Conservation (phyloP, 1,140 invertebrate species). For the Kradibia gibbosae region DNA sequence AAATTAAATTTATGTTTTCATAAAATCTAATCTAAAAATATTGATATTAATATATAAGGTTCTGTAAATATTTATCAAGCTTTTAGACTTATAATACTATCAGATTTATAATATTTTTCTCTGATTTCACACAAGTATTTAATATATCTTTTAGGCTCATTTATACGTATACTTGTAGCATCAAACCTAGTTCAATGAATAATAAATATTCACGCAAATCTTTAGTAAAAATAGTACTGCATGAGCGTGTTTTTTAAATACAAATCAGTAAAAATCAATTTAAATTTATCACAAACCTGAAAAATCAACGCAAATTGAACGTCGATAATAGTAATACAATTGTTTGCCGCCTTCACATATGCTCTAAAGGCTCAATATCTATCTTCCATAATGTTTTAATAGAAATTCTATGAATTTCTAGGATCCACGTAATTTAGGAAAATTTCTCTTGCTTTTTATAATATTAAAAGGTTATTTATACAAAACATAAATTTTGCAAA, state of each 20-base stretch:
- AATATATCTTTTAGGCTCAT: neutral
- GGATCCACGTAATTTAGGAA: neutral
- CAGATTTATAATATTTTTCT: too few species aligned
- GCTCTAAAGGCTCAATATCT: slow-evolving; percentile 28
- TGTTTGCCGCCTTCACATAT: slow-evolving; percentile 37
- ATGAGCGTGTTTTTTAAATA: slow-evolving; percentile 17
- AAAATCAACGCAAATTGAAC: slow-evolving; percentile 39
- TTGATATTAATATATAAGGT: too few species aligned
- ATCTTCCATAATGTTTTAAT: neutral
- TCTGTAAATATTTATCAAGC: too few species aligned
- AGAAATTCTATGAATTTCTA: slow-evolving; percentile 33
- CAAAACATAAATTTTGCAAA: too few species aligned
- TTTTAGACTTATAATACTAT: too few species aligned
- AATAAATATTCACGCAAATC: neutral
- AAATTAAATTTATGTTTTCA: too few species aligned
- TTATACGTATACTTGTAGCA: neutral
- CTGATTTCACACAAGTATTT: too few species aligned
- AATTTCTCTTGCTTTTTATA: too few species aligned
- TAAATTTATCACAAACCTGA: slow-evolving; percentile 26
- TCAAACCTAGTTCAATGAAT: neutral
- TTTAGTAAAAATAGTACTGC: neutral
- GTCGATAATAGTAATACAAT: slow-evolving; percentile 34
- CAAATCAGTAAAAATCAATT: slow-evolving; percentile 35
- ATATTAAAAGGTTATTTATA: too few species aligned
- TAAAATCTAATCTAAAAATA: too few species aligned